Conservation (phyloP, 2,888 invertebrate species). For the Melangyna quadrimaculata region DNA sequence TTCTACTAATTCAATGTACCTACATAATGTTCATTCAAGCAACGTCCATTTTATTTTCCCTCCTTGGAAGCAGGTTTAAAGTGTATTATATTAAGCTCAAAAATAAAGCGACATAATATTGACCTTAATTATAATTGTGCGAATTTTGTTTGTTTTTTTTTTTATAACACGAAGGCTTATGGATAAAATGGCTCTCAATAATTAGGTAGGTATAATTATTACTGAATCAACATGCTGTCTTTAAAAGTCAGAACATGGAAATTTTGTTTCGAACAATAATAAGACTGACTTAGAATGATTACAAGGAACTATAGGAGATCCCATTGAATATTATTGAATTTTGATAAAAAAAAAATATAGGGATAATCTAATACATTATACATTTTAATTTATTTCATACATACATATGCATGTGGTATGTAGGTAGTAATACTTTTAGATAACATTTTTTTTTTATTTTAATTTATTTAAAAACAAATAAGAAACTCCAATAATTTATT, state of each 20-base stretch:
- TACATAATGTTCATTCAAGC: too few relatives aligned
- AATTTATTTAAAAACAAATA: background rate
- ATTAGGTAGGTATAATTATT: background rate
- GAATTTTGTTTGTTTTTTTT: background rate
- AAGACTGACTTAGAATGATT: background rate
- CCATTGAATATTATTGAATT: background rate
- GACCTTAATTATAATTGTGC: constrained; percentile 11
- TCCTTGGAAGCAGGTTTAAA: background rate
- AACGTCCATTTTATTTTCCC: too few relatives aligned
- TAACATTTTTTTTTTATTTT: constrained; percentile 2
- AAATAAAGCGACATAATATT: background rate
- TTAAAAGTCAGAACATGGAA: background rate
- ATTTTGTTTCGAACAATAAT: background rate
- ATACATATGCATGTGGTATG: too few relatives aligned
- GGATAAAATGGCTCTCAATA: background rate
- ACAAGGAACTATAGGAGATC: background rate
- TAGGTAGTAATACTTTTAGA: constrained; percentile 16
- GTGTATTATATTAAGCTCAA: background rate
- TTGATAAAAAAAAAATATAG: constrained; percentile 5
- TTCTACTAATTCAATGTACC: too few relatives aligned
- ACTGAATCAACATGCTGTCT: background rate
- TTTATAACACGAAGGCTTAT: background rate
- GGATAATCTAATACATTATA: constrained; percentile 1
- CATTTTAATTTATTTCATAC: constrained; percentile 7
- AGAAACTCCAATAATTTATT: background rate